Evolutionary conservation across 1,140 invertebrate species (phyloP).

Genomic region (Eriosoma lanigerum): DNA sequence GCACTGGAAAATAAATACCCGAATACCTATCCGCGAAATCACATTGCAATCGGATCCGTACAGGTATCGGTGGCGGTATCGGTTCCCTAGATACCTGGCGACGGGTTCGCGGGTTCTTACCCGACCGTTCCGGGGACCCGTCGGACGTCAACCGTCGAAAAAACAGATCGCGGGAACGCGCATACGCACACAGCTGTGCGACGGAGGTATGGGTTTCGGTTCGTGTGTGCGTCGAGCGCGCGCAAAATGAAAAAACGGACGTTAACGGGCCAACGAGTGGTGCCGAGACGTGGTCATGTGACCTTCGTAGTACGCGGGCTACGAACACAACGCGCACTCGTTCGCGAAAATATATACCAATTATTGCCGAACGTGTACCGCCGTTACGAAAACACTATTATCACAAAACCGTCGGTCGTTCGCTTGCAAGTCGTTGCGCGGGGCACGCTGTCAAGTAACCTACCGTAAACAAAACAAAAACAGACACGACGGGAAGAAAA

Average conservation of each 20-base stretch:
- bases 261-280: constrained; percentile 41
- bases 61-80: no score
- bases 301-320: constrained; percentile 38
- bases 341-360: not conserved
- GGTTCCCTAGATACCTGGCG: no score
- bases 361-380: constrained; percentile 16
- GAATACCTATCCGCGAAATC: no score
- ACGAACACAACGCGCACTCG: constrained; percentile 18
- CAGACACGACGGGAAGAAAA: constrained; percentile 27
- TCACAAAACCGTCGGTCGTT: constrained; percentile 32
- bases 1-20: no score
- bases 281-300: constrained; percentile 43
- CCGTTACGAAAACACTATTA: constrained; percentile 49
- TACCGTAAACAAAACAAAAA: constrained; percentile 47
- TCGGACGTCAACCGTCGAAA: no score
- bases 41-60: no score
- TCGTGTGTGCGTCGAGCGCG: constrained; percentile 3
- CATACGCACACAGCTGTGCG: constrained; percentile 17
- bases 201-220: not conserved
- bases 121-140: no score
- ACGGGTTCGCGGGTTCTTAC: no score
- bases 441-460: constrained; percentile 41
- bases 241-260: constrained; percentile 35
- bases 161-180: not conserved
- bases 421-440: constrained; percentile 29